Base-by-base conservation (phyloP, 2,113 vertebrate species). In the Pteropus alecto region DNA sequence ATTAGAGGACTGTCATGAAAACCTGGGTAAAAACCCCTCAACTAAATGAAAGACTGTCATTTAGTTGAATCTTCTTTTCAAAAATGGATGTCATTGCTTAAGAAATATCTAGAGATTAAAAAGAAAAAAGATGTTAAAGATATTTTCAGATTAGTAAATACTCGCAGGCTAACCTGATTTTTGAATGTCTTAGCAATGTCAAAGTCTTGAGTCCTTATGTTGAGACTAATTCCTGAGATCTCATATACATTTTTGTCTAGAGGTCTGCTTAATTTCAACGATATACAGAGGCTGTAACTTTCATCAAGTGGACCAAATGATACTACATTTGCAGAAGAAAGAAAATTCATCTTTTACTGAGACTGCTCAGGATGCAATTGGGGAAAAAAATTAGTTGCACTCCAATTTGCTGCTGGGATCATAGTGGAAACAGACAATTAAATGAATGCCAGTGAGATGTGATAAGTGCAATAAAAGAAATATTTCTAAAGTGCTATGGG, bases 81-180 rank as follows among this genome's bases (percentile, higher is more conserved):
- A 58, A 96, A n/a, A 56, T 41, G 58, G 56, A 85, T 95, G 88
- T 18, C 97, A 92, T 1, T 70, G 92, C 63, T 87, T 90, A 92
- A 93, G 90, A 93, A 98, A 96, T 73, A 73, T 33, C 73, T 22
- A 58, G 54, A 97, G 87, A 84, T 85, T 94, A 26, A 26, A 35
- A 86, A 70, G 87, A 35, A 71, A 95, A 93, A 97, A 95, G 88
- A 85, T 92, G 92, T 94, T 94, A 97, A 95, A 96, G 90, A 73
- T 96, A 96, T 98, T 98, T 98, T 90, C 92, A 95, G 93, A 98
- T 98, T 97, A 97, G 96, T 92, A 95, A 96, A 73, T 82, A 78
- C 96, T 81, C 77, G n/a, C 5, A 87, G 71, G 90, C 79, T 84
- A 97, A 96, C 82, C 65, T 82, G 96, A 95, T 46, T 73, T 68